Conservation (phyloP, 2,797 vertebrate genomes). For the Malurus splendens region DNA sequence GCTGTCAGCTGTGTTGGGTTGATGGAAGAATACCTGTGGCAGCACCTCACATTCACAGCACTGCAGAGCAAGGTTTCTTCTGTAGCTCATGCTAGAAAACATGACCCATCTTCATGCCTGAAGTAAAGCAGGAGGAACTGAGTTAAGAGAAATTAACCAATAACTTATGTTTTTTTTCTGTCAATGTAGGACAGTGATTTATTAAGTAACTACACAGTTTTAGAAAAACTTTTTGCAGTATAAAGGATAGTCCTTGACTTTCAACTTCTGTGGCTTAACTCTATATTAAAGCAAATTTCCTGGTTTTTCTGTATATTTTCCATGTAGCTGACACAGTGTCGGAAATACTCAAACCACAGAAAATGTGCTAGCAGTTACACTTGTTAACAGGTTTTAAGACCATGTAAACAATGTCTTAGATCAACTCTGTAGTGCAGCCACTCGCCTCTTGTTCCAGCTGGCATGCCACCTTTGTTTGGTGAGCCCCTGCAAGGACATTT, state of each 20-base stretch:
- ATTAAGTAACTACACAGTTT: not conserved
- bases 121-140: not conserved
- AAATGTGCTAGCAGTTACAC: not conserved
- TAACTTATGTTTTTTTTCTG: not conserved
- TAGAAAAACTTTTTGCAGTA: not conserved
- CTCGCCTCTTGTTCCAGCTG: not conserved
- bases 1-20: not conserved
- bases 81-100: not conserved
- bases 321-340: not conserved
- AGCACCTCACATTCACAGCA: not conserved
- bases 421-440: not conserved
- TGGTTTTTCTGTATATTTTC: not conserved
- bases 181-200: not conserved
- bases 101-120: not conserved
- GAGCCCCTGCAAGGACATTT: not conserved
- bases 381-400: not conserved
- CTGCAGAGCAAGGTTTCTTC: not conserved
- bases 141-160: not conserved
- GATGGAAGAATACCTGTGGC: not conserved
- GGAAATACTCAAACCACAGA: not conserved
- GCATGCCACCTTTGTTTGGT: not conserved
- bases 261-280: not conserved
- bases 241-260: not conserved
- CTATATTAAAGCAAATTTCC: not conserved
- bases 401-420: not conserved